Percentiles rank a stretch among this genome's conserved stretches.
Conservation (phyloP, 2,113 vertebrate genomes). For the Tretioscincus oriximinensis region DNA sequence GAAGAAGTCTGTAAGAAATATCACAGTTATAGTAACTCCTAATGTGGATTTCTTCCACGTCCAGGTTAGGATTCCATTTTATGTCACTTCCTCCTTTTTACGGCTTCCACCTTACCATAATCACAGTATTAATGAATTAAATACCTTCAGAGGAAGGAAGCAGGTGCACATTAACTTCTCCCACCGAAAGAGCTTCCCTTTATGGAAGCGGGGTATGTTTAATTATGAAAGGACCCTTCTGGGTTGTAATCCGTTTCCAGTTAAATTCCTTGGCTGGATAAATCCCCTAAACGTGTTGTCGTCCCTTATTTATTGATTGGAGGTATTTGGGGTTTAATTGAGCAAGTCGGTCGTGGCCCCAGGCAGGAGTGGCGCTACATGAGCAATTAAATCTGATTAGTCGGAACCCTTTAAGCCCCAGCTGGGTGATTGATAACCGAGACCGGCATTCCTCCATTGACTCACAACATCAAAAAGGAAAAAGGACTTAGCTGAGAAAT, state of each 20-base stretch:
- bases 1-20: too few relatives aligned
- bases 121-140: neutral
- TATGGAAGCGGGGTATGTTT: slow-evolving; percentile 70
- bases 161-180: neutral
- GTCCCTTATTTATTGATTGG: slow-evolving; percentile 80
- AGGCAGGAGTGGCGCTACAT: slow-evolving; percentile 81
- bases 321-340: slow-evolving; percentile 84
- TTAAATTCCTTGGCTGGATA: slow-evolving; percentile 70
- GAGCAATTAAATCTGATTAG: slow-evolving; percentile 87
- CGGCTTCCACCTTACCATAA: neutral
- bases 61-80: too few relatives aligned
- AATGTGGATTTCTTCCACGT: too few relatives aligned
- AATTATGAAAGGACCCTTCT: slow-evolving; percentile 65
- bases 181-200: slow-evolving; percentile 9
- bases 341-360: slow-evolving; percentile 80
- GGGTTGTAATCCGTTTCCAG: slow-evolving; percentile 72
- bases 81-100: neutral
- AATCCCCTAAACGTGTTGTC: slow-evolving; percentile 77
- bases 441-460: slow-evolving; percentile 79
- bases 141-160: slow-evolving; percentile 5
- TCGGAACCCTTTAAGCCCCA: slow-evolving; percentile 80
- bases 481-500: slow-evolving; percentile 67
- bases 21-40: too few relatives aligned
- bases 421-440: slow-evolving; percentile 85
- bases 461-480: slow-evolving; percentile 77